Evolutionary conservation across 2,113 vertebrate genomes (phyloP).

Genomic region (Fregata magnificens): DNA sequence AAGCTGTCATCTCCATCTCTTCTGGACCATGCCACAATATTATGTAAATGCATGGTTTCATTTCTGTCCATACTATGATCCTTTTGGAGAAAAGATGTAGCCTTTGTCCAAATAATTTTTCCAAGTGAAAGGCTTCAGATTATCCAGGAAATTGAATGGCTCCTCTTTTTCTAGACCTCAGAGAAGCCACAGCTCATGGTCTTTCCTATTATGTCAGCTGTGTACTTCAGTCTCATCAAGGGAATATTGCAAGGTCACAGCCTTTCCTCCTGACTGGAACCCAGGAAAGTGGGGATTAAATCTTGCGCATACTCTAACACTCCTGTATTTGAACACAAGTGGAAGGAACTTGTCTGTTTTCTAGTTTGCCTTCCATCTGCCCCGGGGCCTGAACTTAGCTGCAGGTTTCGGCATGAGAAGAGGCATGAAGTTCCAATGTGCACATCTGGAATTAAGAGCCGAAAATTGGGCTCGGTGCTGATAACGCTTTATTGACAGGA

Average conservation of each 20-base stretch:
- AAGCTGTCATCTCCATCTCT: neutral
- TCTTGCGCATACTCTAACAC: neutral
- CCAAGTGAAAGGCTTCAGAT: neutral
- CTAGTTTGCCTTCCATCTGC: constrained; percentile 9
- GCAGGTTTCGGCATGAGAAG: neutral
- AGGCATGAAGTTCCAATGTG: constrained; percentile 8
- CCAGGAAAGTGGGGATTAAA: neutral
- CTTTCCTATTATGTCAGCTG: neutral
- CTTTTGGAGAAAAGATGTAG: neutral
- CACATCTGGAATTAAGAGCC: constrained; percentile 72
- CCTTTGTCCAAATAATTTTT: neutral
- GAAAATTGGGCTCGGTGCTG: constrained; percentile 49
- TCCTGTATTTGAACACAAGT: neutral
- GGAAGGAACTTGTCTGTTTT: neutral
- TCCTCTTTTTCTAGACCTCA: neutral
- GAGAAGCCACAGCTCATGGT: neutral
- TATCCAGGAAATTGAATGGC: neutral
- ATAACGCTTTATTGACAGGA: constrained; percentile 75
- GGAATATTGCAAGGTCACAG: neutral
- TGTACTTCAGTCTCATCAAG: neutral
- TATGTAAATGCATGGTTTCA: neutral
- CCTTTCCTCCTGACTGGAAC: neutral
- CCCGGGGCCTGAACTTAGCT: neutral
- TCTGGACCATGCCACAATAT: neutral
- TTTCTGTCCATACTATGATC: neutral